phyloP scores from a whole-genome alignment of 1,140 invertebrate species.

The Melitaea cinxia region DNA sequence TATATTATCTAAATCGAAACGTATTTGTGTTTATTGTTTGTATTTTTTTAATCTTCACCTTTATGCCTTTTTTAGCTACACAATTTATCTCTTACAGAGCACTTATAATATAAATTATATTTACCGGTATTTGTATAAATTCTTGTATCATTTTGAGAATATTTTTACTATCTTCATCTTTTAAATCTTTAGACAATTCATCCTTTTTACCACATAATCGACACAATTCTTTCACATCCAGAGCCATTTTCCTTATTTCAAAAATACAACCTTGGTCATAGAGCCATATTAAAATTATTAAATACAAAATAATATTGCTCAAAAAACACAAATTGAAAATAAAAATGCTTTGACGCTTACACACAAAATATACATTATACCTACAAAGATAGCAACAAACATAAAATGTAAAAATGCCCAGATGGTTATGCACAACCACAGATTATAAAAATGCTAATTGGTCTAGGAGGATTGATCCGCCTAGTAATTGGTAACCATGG shows the following conservation, averaged over 20 bases:
- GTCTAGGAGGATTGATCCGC: too few species aligned
- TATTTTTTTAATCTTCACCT: too few species aligned
- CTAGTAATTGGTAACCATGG: too few species aligned
- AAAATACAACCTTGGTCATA: conserved; percentile 20
- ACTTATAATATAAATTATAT: conserved; percentile 29
- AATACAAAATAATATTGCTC: background rate
- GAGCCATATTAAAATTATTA: conserved; percentile 3
- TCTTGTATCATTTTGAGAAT: conserved; percentile 67
- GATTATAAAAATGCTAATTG: background rate
- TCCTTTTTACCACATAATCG: conserved; percentile 73
- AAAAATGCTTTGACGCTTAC: background rate
- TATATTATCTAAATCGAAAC: too few species aligned
- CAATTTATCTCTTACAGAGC: too few species aligned
- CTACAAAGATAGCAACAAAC: background rate
- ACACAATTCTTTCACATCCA: conserved; percentile 68
- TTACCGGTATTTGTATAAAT: conserved; percentile 67
- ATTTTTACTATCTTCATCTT: conserved; percentile 66
- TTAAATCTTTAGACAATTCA: conserved; percentile 68
- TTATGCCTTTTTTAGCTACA: too few species aligned
- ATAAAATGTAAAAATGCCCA: background rate
- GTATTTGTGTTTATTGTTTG: too few species aligned
- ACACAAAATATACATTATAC: background rate
- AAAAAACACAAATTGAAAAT: background rate
- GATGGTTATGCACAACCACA: background rate
- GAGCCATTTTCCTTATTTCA: conserved; percentile 49